These are phyloP conservation scores for Passer montanus DNA, from an alignment of 2,113 vertebrate species.

Conservation along the genomic window DNA sequence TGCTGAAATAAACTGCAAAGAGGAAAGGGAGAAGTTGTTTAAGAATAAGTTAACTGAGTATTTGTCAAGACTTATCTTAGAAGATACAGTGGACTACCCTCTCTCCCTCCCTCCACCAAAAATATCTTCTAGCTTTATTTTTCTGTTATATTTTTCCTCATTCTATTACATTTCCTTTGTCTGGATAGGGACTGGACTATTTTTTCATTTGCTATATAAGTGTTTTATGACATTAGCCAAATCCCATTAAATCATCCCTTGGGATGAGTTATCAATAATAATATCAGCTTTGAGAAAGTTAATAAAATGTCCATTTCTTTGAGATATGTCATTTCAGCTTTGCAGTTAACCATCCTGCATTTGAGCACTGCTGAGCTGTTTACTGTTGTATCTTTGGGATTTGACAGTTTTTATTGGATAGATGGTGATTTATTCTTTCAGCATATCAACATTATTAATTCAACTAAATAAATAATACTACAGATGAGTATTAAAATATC, in stretches of 20 bases:
- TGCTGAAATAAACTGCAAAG: not conserved
- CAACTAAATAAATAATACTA: not conserved
- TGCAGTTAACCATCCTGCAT: not conserved
- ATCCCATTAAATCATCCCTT: not conserved
- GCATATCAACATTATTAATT: not conserved
- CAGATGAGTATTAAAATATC: not conserved
- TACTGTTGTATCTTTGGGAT: not conserved
- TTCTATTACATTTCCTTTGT: not conserved
- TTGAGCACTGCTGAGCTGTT: not conserved
- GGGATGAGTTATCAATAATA: not conserved
- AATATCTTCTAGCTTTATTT: not conserved
- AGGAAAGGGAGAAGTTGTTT: not conserved
- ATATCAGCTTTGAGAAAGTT: not conserved
- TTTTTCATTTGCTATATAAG: not conserved
- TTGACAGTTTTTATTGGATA: not conserved
- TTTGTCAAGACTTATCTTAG: not conserved
- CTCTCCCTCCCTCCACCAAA: not conserved
- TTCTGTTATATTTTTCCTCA: not conserved
- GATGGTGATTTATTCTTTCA: not conserved
- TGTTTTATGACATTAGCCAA: not conserved
- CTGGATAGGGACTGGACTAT: not conserved
- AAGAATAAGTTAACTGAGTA: not conserved
- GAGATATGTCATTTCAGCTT: not conserved
- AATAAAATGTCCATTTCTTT: conserved; percentile 3
- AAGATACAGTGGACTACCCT: not conserved